Conservation (phyloP, 2,888 invertebrate species). For the Luffia ferchaultella region DNA sequence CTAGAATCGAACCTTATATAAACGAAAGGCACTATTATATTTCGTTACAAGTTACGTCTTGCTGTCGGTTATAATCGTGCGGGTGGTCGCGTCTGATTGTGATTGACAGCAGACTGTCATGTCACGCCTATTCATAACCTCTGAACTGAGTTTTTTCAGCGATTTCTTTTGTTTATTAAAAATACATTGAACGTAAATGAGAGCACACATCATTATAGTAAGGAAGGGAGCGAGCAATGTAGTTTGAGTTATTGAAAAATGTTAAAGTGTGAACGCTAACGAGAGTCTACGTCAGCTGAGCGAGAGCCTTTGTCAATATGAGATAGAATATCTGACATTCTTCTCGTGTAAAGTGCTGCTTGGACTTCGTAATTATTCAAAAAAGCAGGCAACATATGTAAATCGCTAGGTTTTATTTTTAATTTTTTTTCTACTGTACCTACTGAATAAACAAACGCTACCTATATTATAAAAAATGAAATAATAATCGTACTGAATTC, state of each 20-base stretch:
- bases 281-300: too few species aligned
- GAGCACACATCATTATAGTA: too few species aligned
- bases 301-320: background rate
- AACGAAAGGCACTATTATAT: background rate
- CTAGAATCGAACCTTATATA: too few species aligned
- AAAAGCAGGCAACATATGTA: background rate
- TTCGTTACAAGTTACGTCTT: background rate
- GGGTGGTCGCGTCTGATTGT: slow-evolving; percentile 62
- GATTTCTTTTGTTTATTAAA: slow-evolving; percentile 18
- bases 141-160: too few species aligned
- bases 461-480: too few species aligned
- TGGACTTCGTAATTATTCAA: background rate
- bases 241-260: too few species aligned
- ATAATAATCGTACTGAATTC: too few species aligned
- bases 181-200: too few species aligned
- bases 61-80: slow-evolving; percentile 44
- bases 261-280: too few species aligned
- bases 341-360: background rate
- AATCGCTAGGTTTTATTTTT: background rate
- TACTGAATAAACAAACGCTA: too few species aligned
- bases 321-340: background rate
- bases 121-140: slow-evolving; percentile 22
- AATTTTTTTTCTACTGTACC: too few species aligned
- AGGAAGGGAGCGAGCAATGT: too few species aligned
- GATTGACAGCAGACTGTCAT: slow-evolving; percentile 59